Conservation (phyloP, 2,797 vertebrate genomes). For the Peromyscus attwateri region DNA sequence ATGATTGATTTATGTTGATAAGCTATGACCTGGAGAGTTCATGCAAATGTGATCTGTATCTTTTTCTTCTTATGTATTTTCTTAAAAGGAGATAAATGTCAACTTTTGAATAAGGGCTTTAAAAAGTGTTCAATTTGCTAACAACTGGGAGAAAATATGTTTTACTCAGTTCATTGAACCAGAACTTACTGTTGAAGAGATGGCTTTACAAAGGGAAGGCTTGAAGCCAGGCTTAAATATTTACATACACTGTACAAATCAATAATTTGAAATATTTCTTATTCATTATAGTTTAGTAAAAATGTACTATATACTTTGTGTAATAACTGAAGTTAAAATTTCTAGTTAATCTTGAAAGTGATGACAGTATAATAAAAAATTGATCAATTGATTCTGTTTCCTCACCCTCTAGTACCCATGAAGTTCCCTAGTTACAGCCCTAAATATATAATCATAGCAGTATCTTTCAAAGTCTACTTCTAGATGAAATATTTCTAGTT, state of each 20-base stretch:
- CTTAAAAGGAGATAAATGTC: constrained; percentile 14
- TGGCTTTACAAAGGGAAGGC: not conserved
- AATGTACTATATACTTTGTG: not conserved
- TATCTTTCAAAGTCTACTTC: not conserved
- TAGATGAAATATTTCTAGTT: constrained; percentile 36
- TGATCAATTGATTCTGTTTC: constrained; percentile 26
- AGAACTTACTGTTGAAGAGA: not conserved
- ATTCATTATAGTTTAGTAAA: constrained; percentile 13
- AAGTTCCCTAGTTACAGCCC: not conserved
- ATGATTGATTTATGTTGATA: not conserved
- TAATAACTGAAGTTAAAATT: constrained; percentile 19
- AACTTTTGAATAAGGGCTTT: not conserved
- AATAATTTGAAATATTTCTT: constrained; percentile 10
- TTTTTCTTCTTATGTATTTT: not conserved
- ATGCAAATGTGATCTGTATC: not conserved
- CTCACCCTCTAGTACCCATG: not conserved
- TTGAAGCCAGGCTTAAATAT: not conserved
- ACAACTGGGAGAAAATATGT: not conserved
- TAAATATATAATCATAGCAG: constrained; percentile 41
- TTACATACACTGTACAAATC: constrained; percentile 27
- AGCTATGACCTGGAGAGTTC: not conserved
- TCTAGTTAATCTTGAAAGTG: constrained; percentile 17
- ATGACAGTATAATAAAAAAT: constrained; percentile 41
- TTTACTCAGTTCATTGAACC: not conserved
- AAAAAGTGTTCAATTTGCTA: constrained; percentile 4